Evolutionary conservation across 1,140 invertebrate genomes (phyloP).

Genomic region (Drepana arcuata): DNA sequence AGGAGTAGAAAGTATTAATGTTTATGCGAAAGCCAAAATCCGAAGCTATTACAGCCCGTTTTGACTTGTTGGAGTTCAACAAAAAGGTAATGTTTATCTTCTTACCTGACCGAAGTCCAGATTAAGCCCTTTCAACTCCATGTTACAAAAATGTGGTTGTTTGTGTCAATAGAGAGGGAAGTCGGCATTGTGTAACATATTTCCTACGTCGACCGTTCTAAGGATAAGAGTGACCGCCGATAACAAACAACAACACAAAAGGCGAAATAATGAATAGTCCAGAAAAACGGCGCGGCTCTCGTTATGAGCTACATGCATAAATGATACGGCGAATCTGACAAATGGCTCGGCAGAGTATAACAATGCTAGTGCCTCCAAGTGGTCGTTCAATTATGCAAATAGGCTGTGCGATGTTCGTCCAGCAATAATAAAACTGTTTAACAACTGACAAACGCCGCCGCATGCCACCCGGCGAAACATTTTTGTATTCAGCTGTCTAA

Average conservation of each 20-base stretch:
- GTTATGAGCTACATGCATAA: slow-evolving; percentile 68
- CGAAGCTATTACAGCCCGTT: slow-evolving; percentile 16
- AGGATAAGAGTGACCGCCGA: slow-evolving; percentile 31
- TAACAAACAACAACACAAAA: slow-evolving; percentile 55
- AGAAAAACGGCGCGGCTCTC: slow-evolving; percentile 59
- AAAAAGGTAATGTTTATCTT: slow-evolving; percentile 41
- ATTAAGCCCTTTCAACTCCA: slow-evolving; percentile 42
- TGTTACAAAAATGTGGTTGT: slow-evolving; percentile 38
- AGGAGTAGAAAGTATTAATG: too few species aligned
- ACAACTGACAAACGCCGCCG: slow-evolving; percentile 56
- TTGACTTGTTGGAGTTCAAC: slow-evolving; percentile 28
- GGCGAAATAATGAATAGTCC: slow-evolving; percentile 62
- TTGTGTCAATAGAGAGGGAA: slow-evolving; percentile 35
- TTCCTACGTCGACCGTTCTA: slow-evolving; percentile 29
- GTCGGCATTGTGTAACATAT: slow-evolving; percentile 35
- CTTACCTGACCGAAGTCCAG: slow-evolving; percentile 45
- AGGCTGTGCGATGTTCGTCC: slow-evolving; percentile 55
- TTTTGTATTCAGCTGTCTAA: slow-evolving; percentile 50
- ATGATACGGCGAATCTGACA: slow-evolving; percentile 69
- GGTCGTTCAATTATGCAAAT: slow-evolving; percentile 71
- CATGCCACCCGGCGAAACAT: slow-evolving; percentile 27
- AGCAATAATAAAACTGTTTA: slow-evolving; percentile 69
- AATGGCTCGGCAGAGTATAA: slow-evolving; percentile 69
- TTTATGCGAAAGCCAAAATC: too few species aligned
- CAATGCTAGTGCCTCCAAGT: slow-evolving; percentile 67